Conservation (phyloP, 2,888 invertebrate species). For the Lacanobia wlatinum region DNA sequence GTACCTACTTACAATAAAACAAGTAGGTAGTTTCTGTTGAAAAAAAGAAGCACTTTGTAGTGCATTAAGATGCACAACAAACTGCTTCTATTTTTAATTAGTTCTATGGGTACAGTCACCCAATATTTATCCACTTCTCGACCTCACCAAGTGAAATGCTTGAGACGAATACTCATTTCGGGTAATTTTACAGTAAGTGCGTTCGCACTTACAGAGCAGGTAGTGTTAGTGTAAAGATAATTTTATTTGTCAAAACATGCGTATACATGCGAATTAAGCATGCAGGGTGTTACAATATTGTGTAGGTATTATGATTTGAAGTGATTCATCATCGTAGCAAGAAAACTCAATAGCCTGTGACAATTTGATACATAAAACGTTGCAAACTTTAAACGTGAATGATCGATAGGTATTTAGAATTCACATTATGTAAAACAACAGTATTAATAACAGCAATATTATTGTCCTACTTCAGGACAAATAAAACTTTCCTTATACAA, state of each 20-base stretch:
- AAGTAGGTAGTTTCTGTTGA: too few species aligned
- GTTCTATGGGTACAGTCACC: too few species aligned
- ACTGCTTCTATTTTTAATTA: too few species aligned
- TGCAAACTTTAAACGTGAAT: not conserved
- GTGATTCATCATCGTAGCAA: constrained; percentile 15
- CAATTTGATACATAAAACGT: not conserved
- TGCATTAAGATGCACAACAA: too few species aligned
- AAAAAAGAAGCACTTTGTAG: too few species aligned
- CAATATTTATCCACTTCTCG: not conserved
- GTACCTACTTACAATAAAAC: too few species aligned
- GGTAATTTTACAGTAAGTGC: not conserved
- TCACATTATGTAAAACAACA: not conserved
- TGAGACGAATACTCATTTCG: not conserved
- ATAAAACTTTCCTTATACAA: not conserved
- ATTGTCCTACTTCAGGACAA: not conserved
- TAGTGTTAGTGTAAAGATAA: too few species aligned
- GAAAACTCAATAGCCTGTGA: not conserved
- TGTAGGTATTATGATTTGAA: not conserved
- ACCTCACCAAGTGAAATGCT: too few species aligned
- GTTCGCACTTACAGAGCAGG: not conserved
- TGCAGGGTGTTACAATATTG: too few species aligned
- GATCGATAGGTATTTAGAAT: not conserved
- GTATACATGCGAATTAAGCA: too few species aligned
- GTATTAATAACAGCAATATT: not conserved
- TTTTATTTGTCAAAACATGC: too few species aligned